These are phyloP conservation scores for Sarcophaga peregrina DNA, from an alignment of 1,140 invertebrate species.

Conservation along the genomic window DNA sequence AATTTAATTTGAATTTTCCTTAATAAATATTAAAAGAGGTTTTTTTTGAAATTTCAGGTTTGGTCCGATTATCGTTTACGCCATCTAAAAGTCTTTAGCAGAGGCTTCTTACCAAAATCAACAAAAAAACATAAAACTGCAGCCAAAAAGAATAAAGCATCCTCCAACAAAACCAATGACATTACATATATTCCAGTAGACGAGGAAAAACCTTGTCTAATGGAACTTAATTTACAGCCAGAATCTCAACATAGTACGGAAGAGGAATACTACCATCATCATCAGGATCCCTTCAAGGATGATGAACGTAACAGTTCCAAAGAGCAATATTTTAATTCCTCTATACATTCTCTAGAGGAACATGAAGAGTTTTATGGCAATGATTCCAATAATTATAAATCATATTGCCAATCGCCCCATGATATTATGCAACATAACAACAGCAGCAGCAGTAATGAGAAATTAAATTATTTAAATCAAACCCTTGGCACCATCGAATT, in stretches of 20 bases:
- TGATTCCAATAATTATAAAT: slow-evolving; percentile 6
- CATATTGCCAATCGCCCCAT: neutral
- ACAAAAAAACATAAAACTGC: neutral
- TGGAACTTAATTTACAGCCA: neutral
- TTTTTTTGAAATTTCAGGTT: neutral
- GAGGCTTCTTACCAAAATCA: neutral
- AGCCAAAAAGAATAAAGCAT: neutral
- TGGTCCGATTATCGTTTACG: slow-evolving; percentile 5
- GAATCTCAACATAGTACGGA: neutral
- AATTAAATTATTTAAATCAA: neutral
- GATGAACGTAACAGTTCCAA: neutral
- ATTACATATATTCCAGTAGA: neutral
- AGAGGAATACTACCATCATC: neutral
- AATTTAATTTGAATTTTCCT: neutral
- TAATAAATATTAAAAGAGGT: neutral
- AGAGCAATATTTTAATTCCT: neutral
- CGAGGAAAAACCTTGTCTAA: neutral
- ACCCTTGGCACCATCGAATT: neutral
- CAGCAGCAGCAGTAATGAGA: neutral
- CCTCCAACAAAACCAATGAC: neutral
- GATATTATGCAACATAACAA: neutral
- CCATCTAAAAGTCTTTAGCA: neutral
- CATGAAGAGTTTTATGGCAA: neutral
- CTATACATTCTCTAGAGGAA: neutral
- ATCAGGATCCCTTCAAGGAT: neutral